A percentile compares a stretch with the other conserved stretches of the same genome.
phyloP scores from a whole-genome alignment of 37 sponge, comb jelly and placozoan species.

The Petrosia ficiformis region DNA sequence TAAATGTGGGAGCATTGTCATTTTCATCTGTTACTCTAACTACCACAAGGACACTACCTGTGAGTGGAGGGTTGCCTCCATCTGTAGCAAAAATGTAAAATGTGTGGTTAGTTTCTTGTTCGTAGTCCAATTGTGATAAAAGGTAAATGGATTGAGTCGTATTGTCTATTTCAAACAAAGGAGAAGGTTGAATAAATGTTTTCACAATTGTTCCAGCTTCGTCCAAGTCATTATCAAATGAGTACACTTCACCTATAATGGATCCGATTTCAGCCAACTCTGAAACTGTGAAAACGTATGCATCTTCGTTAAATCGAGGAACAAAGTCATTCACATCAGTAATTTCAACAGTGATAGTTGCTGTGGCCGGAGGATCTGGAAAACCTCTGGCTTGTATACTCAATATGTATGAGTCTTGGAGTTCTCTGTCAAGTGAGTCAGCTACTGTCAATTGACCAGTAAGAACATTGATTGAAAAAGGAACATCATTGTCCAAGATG shows the following conservation, averaged over 20 bases:
- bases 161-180: conserved; percentile 29
- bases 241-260: conserved; percentile 23
- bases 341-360: conserved; percentile 20
- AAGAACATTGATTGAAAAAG: conserved; percentile 35
- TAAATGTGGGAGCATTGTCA: conserved; percentile 75
- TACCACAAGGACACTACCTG: conserved; percentile 26
- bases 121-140: conserved; percentile 39
- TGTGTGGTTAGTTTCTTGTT: conserved; percentile 16
- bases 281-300: conserved; percentile 28
- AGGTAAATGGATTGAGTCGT: conserved; percentile 31
- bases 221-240: conserved; percentile 37
- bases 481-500: conserved; percentile 2
- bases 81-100: conserved; percentile 54
- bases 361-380: conserved; percentile 26
- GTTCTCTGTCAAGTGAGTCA: conserved; percentile 45
- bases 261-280: conserved; percentile 35
- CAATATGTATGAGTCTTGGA: conserved; percentile 1
- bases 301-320: conserved; percentile 11
- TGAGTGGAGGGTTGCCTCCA: conserved; percentile 38
- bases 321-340: conserved; percentile 47
- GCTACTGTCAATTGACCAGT: conserved; percentile 37
- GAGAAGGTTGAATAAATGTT: neutral
- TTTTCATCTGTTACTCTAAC: conserved; percentile 65
- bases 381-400: conserved; percentile 12
- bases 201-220: conserved; percentile 13